Conservation (phyloP, 2,888 invertebrate genomes). For the Drosophila helvetica region DNA sequence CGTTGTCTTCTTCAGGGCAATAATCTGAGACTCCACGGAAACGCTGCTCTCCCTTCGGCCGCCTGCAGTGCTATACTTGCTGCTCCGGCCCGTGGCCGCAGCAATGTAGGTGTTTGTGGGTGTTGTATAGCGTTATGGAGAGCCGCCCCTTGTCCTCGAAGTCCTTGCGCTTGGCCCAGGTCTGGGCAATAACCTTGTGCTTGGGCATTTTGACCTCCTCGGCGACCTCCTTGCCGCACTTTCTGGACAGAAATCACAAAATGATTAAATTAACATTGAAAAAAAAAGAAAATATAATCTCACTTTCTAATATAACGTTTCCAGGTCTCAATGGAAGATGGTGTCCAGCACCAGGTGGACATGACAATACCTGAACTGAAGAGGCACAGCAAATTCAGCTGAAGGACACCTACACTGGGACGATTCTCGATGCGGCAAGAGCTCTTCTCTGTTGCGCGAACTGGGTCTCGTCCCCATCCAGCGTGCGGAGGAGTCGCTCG, state of each 20-base stretch:
- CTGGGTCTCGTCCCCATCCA: slow-evolving; percentile 86
- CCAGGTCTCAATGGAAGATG: slow-evolving; percentile 93
- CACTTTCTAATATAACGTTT: slow-evolving; percentile 92
- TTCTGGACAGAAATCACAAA: slow-evolving; percentile 84
- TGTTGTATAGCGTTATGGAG: slow-evolving; percentile 94
- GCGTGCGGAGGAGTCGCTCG: slow-evolving; percentile 85
- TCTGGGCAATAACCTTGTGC: slow-evolving; percentile 95
- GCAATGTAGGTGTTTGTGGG: slow-evolving; percentile 87
- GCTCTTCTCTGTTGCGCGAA: slow-evolving; percentile 85
- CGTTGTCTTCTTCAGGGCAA: slow-evolving; percentile 83
- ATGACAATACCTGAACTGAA: slow-evolving; percentile 94
- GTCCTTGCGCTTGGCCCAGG: slow-evolving; percentile 93
- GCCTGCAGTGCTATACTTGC: slow-evolving; percentile 59
- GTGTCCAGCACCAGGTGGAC: slow-evolving; percentile 98
- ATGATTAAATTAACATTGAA: not conserved
- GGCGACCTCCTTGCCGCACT: slow-evolving; percentile 88
- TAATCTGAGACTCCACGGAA: slow-evolving; percentile 91
- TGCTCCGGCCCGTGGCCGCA: slow-evolving; percentile 75
- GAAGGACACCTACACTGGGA: slow-evolving; percentile 92
- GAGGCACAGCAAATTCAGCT: slow-evolving; percentile 91
- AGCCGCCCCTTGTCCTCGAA: slow-evolving; percentile 92
- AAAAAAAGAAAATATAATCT: not conserved
- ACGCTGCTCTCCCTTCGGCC: slow-evolving; percentile 88
- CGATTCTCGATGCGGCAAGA: slow-evolving; percentile 88
- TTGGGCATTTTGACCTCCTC: slow-evolving; percentile 91